These are phyloP conservation scores for Sisyra nigra DNA, from an alignment of 2,888 invertebrate genomes.

Conservation along the genomic window DNA sequence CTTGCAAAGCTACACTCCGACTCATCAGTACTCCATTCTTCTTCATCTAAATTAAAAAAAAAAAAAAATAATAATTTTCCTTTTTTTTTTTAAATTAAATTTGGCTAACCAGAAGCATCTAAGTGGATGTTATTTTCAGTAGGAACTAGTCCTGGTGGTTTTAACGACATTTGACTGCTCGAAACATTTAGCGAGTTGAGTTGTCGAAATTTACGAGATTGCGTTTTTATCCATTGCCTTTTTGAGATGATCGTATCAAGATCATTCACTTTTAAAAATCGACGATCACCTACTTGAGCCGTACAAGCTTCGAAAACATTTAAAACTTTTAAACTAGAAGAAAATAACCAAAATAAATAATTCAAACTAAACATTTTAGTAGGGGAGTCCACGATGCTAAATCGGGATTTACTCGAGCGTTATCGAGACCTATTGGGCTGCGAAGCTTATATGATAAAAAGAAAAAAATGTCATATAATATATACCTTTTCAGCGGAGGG, in stretches of 20 bases:
- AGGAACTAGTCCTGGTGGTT: no score
- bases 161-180: no score
- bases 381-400: no score
- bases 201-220: slow-evolving; percentile 21
- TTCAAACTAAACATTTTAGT: no score
- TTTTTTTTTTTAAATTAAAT: slow-evolving; percentile 11
- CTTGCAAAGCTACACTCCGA: slow-evolving; percentile 21
- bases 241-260: slow-evolving; percentile 43
- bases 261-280: slow-evolving; percentile 61
- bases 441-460: no score
- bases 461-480: no score
- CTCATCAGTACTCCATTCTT: slow-evolving; percentile 26
- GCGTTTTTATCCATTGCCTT: slow-evolving; percentile 9
- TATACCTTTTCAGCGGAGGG: no score
- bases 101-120: not conserved
- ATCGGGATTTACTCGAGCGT: no score
- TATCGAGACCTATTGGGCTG: no score
- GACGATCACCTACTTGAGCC: slow-evolving; percentile 78
- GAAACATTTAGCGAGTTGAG: slow-evolving; percentile 16
- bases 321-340: slow-evolving; percentile 53
- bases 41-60: slow-evolving; percentile 18
- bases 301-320: slow-evolving; percentile 80
- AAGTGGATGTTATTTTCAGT: no score
- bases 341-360: slow-evolving; percentile 7
- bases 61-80: slow-evolving; percentile 12